Evolutionary conservation across 1,140 invertebrate species (phyloP).

Genomic region (Drosophila arawakana): DNA sequence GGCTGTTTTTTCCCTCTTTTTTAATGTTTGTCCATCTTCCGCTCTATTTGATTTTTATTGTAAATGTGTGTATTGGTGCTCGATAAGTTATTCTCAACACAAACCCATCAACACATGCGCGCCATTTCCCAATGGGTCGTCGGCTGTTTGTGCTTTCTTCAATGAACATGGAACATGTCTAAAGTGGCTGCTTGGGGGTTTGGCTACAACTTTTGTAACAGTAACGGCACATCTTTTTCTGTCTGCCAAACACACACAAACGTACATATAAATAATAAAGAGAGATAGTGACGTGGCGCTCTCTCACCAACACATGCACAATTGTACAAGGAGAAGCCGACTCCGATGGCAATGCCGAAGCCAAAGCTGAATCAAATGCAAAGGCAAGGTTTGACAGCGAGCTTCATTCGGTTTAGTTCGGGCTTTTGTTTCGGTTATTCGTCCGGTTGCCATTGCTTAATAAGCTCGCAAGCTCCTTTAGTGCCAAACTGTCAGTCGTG

Average conservation of each 20-base stretch:
- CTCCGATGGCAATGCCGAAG: too few species aligned
- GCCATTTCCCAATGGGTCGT: slow-evolving; percentile 53
- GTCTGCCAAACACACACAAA: slow-evolving; percentile 25
- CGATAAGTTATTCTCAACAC: slow-evolving; percentile 24
- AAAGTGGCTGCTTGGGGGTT: slow-evolving; percentile 58
- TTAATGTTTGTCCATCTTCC: not conserved
- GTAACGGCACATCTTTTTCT: slow-evolving; percentile 51
- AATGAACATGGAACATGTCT: slow-evolving; percentile 66
- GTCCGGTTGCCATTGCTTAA: slow-evolving; percentile 14
- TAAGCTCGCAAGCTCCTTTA: slow-evolving; percentile 56
- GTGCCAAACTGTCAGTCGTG: slow-evolving; percentile 82
- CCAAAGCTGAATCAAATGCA: not conserved
- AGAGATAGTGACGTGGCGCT: slow-evolving; percentile 15
- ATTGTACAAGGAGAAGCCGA: not conserved
- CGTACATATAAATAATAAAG: not conserved
- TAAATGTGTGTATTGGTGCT: not conserved
- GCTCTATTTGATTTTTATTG: not conserved
- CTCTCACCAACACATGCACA: slow-evolving; percentile 10
- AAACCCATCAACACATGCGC: slow-evolving; percentile 50
- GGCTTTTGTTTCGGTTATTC: slow-evolving; percentile 4
- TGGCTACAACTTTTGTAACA: slow-evolving; percentile 73
- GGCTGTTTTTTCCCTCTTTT: not conserved
- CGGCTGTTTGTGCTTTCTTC: slow-evolving; percentile 60
- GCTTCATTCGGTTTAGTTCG: slow-evolving; percentile 6
- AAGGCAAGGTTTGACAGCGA: slow-evolving; percentile 6